Evolutionary conservation across 2,113 vertebrate species (phyloP).

Genomic region (Smithornis capensis): DNA sequence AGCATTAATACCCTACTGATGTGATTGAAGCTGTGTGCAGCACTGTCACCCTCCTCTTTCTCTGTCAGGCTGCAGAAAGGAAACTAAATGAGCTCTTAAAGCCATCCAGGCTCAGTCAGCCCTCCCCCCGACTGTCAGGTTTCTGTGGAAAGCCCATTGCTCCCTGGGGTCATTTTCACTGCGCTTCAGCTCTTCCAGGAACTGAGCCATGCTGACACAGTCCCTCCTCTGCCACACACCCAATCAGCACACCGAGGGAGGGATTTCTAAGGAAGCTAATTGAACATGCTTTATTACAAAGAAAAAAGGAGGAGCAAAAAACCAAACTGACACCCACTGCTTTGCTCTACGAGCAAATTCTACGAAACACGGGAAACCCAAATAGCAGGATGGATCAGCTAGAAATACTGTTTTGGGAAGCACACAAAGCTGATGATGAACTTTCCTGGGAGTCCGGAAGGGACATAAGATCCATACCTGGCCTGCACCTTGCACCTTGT

Average conservation of each 20-base stretch:
- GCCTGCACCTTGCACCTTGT: not conserved
- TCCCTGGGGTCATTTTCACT: slow-evolving; percentile 59
- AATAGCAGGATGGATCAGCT: not conserved
- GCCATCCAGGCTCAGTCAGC: not conserved
- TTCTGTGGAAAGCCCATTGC: slow-evolving; percentile 37
- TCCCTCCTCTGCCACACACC: slow-evolving; percentile 32
- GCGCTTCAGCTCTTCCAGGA: slow-evolving; percentile 60
- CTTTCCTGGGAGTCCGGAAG: not conserved
- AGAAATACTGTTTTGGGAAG: not conserved
- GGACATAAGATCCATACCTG: not conserved
- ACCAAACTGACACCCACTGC: not conserved
- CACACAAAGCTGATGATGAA: not conserved
- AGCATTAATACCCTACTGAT: not conserved
- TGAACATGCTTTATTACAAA: slow-evolving; percentile 25
- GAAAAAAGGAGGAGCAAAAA: not conserved
- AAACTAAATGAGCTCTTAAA: slow-evolving; percentile 13
- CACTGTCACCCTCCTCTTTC: not conserved
- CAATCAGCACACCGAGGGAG: not conserved
- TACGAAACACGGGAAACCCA: not conserved
- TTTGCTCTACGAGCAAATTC: not conserved
- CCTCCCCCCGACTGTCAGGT: not conserved
- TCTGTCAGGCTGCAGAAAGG: not conserved
- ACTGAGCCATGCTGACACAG: slow-evolving; percentile 38
- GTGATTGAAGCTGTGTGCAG: not conserved
- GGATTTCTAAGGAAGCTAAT: slow-evolving; percentile 20